phyloP scores from a whole-genome alignment of 37 sponge, comb jelly and placozoan species.

The Petrosia ficiformis region DNA sequence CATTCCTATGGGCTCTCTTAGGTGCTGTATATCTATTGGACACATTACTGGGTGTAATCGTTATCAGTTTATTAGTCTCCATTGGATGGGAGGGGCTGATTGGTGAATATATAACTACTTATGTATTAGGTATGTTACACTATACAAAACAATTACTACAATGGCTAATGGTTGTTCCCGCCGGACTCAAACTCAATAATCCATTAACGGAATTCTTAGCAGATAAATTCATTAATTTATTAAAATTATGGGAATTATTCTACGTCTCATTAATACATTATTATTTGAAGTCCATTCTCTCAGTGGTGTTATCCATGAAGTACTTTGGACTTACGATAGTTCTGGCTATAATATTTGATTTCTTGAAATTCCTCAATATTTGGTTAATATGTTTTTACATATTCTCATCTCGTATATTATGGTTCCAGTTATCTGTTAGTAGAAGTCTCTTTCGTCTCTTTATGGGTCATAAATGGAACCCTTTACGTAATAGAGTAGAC shows the following conservation, averaged over 20 bases:
- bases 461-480: slow-evolving; percentile 79
- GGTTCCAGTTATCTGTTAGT: slow-evolving; percentile 53
- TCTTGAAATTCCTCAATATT: slow-evolving; percentile 59
- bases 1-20: neutral
- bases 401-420: slow-evolving; percentile 33
- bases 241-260: slow-evolving; percentile 36
- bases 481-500: slow-evolving; percentile 62
- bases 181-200: slow-evolving; percentile 77
- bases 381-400: slow-evolving; percentile 67
- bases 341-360: slow-evolving; percentile 54
- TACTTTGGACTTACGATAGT: slow-evolving; percentile 39
- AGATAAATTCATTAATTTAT: slow-evolving; percentile 8
- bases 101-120: slow-evolving; percentile 9
- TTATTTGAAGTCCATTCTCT: slow-evolving; percentile 11
- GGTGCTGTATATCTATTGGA: slow-evolving; percentile 4
- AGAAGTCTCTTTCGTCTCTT: slow-evolving; percentile 65
- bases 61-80: neutral
- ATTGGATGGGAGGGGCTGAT: neutral
- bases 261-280: slow-evolving; percentile 27
- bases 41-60: neutral
- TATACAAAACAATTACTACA: slow-evolving; percentile 14
- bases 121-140: slow-evolving; percentile 22
- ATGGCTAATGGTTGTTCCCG: slow-evolving; percentile 79
- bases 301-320: slow-evolving; percentile 1
- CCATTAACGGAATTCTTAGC: slow-evolving; percentile 61